A percentile compares a stretch with the other conserved stretches of the same genome.
These are phyloP conservation scores for Mormyrops attenuatus DNA, from an alignment of 2,797 vertebrate species.

Conservation along the genomic window DNA sequence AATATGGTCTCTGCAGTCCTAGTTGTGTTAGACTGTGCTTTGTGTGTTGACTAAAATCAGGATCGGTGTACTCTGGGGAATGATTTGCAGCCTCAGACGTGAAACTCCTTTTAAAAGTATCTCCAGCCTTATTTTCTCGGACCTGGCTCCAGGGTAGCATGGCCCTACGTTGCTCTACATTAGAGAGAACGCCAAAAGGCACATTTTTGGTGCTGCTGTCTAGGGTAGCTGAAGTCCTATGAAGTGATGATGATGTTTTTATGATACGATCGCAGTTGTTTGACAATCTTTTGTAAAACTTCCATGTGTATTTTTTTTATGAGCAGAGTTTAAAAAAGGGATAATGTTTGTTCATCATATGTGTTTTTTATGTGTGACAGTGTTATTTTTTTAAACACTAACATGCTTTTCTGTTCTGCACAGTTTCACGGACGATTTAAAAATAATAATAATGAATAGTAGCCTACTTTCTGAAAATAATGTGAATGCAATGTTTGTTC, in stretches of 20 bases:
- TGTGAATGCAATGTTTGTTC: neutral
- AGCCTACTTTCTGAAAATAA: neutral
- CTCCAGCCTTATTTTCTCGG: conserved; percentile 18
- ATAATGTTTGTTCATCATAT: neutral
- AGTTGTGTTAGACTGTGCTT: neutral
- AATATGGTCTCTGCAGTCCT: neutral
- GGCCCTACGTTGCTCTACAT: conserved; percentile 51
- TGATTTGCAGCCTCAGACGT: neutral
- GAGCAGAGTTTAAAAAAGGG: neutral
- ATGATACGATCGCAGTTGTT: neutral
- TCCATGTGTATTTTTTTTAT: neutral
- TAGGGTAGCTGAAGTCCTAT: neutral
- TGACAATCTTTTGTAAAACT: neutral
- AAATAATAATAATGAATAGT: neutral
- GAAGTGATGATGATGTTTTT: neutral
- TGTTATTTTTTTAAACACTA: neutral
- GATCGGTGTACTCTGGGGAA: neutral
- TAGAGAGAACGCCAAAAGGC: conserved; percentile 57
- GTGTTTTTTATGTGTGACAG: neutral
- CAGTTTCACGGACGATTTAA: neutral
- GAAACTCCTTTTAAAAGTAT: neutral
- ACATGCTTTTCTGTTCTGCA: neutral
- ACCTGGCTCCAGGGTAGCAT: neutral
- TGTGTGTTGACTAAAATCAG: neutral
- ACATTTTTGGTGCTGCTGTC: conserved; percentile 46